Conservation (phyloP, 2,888 invertebrate genomes). For the Xanthorhoe spadicearia region DNA sequence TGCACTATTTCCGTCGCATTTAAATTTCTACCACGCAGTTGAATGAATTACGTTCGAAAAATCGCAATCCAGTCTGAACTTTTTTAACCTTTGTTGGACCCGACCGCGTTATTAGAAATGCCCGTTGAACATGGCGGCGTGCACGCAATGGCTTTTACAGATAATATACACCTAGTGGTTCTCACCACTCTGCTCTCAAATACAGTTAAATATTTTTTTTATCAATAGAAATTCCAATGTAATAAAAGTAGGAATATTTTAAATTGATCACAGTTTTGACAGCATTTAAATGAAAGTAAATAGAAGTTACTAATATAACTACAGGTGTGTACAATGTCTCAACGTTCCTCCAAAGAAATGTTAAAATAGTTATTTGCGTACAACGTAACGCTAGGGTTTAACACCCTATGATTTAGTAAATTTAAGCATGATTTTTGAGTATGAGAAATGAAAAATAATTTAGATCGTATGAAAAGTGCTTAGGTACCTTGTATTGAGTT, state of each 20-base stretch:
- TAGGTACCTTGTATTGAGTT: background rate
- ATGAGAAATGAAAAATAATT: background rate
- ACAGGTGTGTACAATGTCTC: too few relatives aligned
- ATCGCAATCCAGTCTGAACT: background rate
- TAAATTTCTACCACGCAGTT: background rate
- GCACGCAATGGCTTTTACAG: conserved; percentile 1
- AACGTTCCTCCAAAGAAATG: background rate
- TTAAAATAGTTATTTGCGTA: too few relatives aligned
- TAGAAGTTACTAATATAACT: too few relatives aligned
- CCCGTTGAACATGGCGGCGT: conserved; percentile 1
- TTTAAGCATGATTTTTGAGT: too few relatives aligned
- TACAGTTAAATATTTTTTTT: background rate
- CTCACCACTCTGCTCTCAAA: background rate
- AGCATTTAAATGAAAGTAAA: too few relatives aligned
- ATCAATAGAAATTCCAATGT: background rate
- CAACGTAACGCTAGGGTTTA: too few relatives aligned
- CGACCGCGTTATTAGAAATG: background rate
- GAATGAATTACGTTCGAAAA: background rate
- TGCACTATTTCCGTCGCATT: background rate
- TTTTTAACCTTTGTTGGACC: conserved; percentile 2
- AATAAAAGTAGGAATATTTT: too few relatives aligned
- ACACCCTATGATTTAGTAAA: background rate
- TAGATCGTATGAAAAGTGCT: background rate
- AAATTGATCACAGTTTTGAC: too few relatives aligned
- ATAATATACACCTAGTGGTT: background rate